Percentiles rank a stretch among this genome's conserved stretches.
These are phyloP conservation scores for Esox lucius DNA, from an alignment of 2,797 vertebrate species.

Conservation along the genomic window DNA sequence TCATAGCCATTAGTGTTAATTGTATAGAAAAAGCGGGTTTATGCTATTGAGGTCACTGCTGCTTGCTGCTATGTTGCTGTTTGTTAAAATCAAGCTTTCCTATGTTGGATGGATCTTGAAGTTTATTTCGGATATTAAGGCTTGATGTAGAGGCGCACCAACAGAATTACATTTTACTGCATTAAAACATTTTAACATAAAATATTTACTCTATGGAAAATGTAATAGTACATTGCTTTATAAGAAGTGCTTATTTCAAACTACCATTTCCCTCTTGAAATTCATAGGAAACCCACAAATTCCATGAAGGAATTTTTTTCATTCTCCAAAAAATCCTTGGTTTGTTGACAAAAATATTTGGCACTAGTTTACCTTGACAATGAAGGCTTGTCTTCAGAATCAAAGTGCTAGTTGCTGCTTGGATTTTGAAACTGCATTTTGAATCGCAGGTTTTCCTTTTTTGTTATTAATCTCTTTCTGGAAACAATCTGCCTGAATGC, in stretches of 20 bases:
- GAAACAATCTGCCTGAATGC: no score
- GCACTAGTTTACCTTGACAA: conserved; percentile 23
- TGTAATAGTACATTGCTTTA: conserved; percentile 26
- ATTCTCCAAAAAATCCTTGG: conserved; percentile 2
- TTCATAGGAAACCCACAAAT: conserved; percentile 34
- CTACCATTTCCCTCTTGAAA: conserved; percentile 57
- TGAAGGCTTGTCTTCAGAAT: background rate
- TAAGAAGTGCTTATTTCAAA: conserved; percentile 65
- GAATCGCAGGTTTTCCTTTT: no score
- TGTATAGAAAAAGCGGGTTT: conserved; percentile 24
- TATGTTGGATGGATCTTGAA: conserved; percentile 14
- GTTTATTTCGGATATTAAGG: conserved; percentile 3
- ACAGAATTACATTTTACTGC: conserved; percentile 1
- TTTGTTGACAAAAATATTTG: conserved; percentile 24
- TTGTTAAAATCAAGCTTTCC: conserved; percentile 12
- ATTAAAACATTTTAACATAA: conserved; percentile 31
- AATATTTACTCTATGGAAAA: conserved; percentile 34
- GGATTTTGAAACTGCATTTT: conserved; percentile 23
- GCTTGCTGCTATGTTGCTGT: conserved; percentile 17
- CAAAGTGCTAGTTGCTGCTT: conserved; percentile 13
- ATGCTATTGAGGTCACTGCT: conserved; percentile 43
- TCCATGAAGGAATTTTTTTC: conserved; percentile 56
- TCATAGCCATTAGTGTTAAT: conserved; percentile 23
- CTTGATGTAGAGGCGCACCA: conserved; percentile 22
- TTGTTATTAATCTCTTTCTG: no score